phyloP scores from a whole-genome alignment of 2,797 vertebrate genomes.

The Periparus ater region DNA sequence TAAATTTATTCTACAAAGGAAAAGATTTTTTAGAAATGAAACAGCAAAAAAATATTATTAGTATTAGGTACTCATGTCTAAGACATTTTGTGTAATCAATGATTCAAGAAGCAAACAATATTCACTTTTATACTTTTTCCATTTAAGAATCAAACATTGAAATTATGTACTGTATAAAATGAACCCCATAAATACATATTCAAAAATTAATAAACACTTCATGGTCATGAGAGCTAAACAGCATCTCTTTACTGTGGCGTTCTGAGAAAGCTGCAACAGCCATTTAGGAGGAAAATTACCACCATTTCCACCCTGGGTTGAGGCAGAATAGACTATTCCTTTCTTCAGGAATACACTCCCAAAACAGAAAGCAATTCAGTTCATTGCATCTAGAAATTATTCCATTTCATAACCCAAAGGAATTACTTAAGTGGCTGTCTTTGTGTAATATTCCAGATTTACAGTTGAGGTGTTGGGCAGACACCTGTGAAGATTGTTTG shows the following conservation, averaged over 20 bases:
- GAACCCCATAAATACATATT: background rate
- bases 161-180: constrained; percentile 16
- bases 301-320: background rate
- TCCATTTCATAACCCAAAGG: background rate
- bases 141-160: constrained; percentile 22
- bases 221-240: background rate
- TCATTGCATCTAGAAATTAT: background rate
- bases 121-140: constrained; percentile 44
- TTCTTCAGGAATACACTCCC: background rate
- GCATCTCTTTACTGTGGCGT: background rate
- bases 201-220: constrained; percentile 36
- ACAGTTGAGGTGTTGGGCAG: background rate
- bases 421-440: background rate
- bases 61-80: background rate
- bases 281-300: background rate
- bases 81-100: constrained; percentile 46
- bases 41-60: background rate
- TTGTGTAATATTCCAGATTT: background rate
- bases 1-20: constrained; percentile 61
- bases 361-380: background rate
- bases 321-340: background rate
- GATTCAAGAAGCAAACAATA: constrained; percentile 3
- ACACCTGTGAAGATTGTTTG: background rate
- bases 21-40: constrained; percentile 43
- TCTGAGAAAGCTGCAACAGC: background rate